These are phyloP conservation scores for Penaeus vannamei DNA, from an alignment of 1,140 invertebrate genomes.

Conservation along the genomic window DNA sequence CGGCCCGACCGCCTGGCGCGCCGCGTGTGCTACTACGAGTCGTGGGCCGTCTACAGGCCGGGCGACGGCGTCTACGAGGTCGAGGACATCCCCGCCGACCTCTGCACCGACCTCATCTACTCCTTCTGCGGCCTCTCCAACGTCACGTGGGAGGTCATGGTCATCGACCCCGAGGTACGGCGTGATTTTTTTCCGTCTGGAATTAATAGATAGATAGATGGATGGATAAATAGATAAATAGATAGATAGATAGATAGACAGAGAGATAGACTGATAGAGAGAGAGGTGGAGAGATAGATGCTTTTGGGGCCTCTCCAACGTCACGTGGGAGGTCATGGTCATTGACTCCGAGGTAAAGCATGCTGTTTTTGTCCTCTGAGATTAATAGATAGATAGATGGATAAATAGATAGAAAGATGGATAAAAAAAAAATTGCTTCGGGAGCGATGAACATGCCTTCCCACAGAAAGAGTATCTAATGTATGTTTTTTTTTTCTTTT, in stretches of 20 bases:
- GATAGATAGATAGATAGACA: too few species aligned
- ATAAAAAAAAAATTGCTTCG: too few species aligned
- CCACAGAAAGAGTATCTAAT: too few species aligned
- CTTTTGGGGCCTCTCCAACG: constrained; percentile 70
- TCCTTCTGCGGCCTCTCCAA: constrained; percentile 71
- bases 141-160: constrained; percentile 75
- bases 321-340: constrained; percentile 76
- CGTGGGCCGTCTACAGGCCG: constrained; percentile 70
- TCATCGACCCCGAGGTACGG: constrained; percentile 82
- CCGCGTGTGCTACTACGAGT: constrained; percentile 23
- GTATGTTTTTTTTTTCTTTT: too few species aligned
- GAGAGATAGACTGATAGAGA: too few species aligned
- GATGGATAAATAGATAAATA: too few species aligned
- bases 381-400: too few species aligned
- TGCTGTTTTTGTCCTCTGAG: too few species aligned
- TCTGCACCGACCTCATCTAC: constrained; percentile 72
- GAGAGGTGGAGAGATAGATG: background rate
- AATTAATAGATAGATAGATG: too few species aligned
- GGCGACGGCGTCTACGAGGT: constrained; percentile 70
- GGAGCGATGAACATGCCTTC: too few species aligned
- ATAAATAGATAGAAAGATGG: too few species aligned
- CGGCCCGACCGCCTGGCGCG: background rate
- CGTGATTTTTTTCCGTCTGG: too few species aligned
- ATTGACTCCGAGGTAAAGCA: constrained; percentile 81
- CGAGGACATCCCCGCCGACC: constrained; percentile 71